Conservation (phyloP, 2,797 vertebrate genomes). For the Sciaenops ocellatus region DNA sequence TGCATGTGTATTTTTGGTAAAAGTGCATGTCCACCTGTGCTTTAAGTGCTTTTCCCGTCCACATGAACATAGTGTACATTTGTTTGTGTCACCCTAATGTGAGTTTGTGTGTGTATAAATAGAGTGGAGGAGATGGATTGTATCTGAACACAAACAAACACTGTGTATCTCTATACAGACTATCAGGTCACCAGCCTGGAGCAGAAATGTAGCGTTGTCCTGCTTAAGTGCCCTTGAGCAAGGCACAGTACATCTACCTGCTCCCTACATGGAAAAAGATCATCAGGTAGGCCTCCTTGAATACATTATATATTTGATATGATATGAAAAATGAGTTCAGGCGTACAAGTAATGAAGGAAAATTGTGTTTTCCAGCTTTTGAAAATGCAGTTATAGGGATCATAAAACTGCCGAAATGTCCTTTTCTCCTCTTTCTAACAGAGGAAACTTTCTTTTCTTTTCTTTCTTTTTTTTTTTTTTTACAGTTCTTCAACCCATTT, state of each 20-base stretch:
- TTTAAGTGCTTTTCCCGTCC: slow-evolving; percentile 21
- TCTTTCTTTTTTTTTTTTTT: not conserved
- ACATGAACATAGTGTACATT: slow-evolving; percentile 1
- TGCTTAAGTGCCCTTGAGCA: not conserved
- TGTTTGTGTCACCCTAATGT: slow-evolving; percentile 23
- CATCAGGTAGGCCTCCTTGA: not conserved
- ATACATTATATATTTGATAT: not conserved
- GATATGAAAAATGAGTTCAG: too few relatives aligned
- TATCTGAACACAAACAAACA: slow-evolving; percentile 55
- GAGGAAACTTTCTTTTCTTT: not conserved
- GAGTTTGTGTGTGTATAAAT: slow-evolving; percentile 51
- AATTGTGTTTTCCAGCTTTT: too few relatives aligned
- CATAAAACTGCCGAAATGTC: not conserved
- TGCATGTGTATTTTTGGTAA: slow-evolving; percentile 17
- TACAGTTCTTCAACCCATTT: not conserved
- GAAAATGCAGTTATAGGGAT: too few relatives aligned
- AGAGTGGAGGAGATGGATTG: slow-evolving; percentile 33
- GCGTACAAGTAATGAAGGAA: too few relatives aligned
- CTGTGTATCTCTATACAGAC: slow-evolving; percentile 31
- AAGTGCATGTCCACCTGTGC: slow-evolving; percentile 1
- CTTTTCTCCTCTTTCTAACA: not conserved
- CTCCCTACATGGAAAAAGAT: not conserved
- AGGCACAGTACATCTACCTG: not conserved
- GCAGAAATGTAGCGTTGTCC: not conserved
- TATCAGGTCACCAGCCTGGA: not conserved